Percentiles rank a stretch among this genome's conserved stretches.
Conservation (phyloP, 2,888 invertebrate genomes). For the Empis stercorea region DNA sequence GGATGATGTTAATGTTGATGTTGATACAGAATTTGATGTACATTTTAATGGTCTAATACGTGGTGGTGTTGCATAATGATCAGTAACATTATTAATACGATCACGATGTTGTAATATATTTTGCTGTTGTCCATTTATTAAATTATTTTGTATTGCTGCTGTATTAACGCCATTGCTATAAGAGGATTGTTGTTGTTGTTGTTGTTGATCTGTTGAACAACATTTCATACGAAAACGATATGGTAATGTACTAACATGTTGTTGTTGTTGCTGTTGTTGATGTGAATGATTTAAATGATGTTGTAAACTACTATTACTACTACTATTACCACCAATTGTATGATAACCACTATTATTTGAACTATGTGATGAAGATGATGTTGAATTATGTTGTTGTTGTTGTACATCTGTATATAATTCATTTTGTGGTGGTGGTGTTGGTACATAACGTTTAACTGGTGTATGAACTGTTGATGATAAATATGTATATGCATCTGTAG, state of each 20-base stretch:
- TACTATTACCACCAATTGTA: slow-evolving; percentile 3
- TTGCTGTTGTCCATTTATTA: slow-evolving; percentile 13
- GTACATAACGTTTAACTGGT: slow-evolving; percentile 35
- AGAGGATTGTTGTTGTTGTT: slow-evolving; percentile 6
- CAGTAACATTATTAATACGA: slow-evolving; percentile 13
- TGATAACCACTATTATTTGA: slow-evolving; percentile 12
- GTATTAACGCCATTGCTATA: not conserved
- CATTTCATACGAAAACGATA: slow-evolving; percentile 32
- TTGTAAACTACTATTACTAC: no score
- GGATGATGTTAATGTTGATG: not conserved
- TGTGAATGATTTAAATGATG: no score
- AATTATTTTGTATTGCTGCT: slow-evolving; percentile 1
- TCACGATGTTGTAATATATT: slow-evolving; percentile 11
- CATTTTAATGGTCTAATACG: slow-evolving; percentile 17
- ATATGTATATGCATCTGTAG: slow-evolving; percentile 29
- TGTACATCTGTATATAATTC: slow-evolving; percentile 17
- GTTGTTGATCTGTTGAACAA: slow-evolving; percentile 19
- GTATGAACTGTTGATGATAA: slow-evolving; percentile 35
- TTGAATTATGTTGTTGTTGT: slow-evolving; percentile 10
- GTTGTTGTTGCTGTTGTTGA: slow-evolving; percentile 10
- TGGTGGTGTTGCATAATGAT: slow-evolving; percentile 25
- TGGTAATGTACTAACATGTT: slow-evolving; percentile 21
- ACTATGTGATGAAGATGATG: slow-evolving; percentile 14
- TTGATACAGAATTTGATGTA: not conserved
- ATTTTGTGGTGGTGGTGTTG: slow-evolving; percentile 32